Base-by-base conservation (phyloP, 1,140 invertebrate species). In the Caenorhabditis latens region DNA sequence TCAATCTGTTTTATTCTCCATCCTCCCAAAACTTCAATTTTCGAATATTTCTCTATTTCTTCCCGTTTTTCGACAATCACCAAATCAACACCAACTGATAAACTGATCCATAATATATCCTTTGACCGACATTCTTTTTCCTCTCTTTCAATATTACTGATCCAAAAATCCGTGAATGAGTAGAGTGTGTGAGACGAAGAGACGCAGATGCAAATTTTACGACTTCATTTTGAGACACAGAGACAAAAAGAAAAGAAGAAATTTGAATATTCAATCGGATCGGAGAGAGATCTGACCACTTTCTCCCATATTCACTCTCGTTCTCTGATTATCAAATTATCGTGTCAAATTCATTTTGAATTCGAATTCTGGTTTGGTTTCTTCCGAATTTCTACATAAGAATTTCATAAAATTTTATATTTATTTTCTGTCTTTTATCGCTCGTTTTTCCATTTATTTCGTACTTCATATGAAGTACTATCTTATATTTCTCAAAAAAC, bases 291-390 rank as follows among this genome's bases (percentile, higher is more conserved):
- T 48, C 46, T 50, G 43, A 11, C n/a, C 46, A 50, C 71, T 79
- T 79, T 50, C 71, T 79, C 46, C 65, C 40, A 21, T 4, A 50
- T 79, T 79, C 71, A 79, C 71, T 50, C 71, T 50, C 71, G 46
- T 50, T 50, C 43, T 79, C 71, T 79, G 71, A 79, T 79, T 79
- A 79, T 79, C 71, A 79, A 79, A 79, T 79, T 79, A 79, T 79
- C 71, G 71, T 50, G 71, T 79, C 71, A 79, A 79, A 79, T 79
- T 79, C 71, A 79, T 79, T 79, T 71, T 63, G 13, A 71, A 71
- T 71, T 79, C 71, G 2, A 53, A 53, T 53, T 53, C 50, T 53
- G 50, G 50, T 53, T 53, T 79, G 71, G 71, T 79, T 79, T 79
- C 46, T 50, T 24, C 71, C 46, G 43, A 50, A 79, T 53, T 79